Conservation (phyloP, 1,140 invertebrate genomes). For the Mycetomoellerius zeteki region DNA sequence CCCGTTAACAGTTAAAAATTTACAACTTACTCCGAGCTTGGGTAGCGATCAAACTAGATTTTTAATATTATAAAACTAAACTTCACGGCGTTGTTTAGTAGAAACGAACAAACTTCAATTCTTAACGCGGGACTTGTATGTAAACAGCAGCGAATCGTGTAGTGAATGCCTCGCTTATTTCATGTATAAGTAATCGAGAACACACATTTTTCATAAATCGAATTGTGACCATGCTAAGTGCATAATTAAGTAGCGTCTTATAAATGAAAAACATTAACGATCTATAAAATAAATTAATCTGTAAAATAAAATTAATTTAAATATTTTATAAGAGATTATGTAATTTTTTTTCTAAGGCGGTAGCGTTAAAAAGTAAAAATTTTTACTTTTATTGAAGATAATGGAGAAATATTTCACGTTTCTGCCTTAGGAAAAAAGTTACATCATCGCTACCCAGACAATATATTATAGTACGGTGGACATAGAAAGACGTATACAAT, state of each 20-base stretch:
- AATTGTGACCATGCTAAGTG: not conserved
- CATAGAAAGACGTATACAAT: no score
- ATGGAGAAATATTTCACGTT: no score
- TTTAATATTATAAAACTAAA: slow-evolving; percentile 26
- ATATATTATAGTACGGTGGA: not conserved
- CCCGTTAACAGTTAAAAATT: slow-evolving; percentile 37
- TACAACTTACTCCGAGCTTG: not conserved
- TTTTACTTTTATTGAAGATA: no score
- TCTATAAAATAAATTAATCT: not conserved
- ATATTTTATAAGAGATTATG: no score
- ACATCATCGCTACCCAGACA: not conserved
- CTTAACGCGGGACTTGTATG: not conserved
- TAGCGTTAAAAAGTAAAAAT: no score
- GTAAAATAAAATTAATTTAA: no score
- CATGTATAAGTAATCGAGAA: not conserved
- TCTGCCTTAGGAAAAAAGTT: no score
- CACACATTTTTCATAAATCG: not conserved
- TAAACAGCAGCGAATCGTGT: not conserved
- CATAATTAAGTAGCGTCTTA: not conserved
- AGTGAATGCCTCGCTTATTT: not conserved
- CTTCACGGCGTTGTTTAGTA: not conserved
- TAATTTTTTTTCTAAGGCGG: no score
- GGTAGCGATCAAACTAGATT: not conserved
- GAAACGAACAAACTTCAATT: not conserved
- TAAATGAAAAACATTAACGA: not conserved